Evolutionary conservation across 2,888 invertebrate genomes (phyloP).

Genomic region (Onchidella celtica): DNA sequence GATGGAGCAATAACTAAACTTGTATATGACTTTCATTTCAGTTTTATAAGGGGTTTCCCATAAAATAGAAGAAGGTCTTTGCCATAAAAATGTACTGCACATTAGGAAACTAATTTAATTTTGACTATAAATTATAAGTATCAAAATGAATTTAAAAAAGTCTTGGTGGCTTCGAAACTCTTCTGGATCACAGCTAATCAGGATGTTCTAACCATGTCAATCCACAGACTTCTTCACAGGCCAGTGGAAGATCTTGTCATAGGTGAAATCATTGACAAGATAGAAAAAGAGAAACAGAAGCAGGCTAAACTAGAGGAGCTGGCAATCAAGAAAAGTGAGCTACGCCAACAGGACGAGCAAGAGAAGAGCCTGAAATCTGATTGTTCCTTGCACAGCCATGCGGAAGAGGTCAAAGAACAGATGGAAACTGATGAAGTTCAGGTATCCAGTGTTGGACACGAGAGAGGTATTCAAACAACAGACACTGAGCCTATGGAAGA

Average conservation of each 20-base stretch:
- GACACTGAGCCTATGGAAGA: slow-evolving; percentile 22
- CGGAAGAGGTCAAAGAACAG: background rate
- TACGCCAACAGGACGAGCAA: background rate
- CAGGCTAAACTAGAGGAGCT: slow-evolving; percentile 64
- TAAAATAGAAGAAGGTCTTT: too few relatives aligned
- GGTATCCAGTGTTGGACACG: background rate
- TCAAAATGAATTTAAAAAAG: too few relatives aligned
- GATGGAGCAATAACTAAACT: too few relatives aligned
- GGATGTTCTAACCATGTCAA: too few relatives aligned
- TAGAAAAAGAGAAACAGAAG: slow-evolving; percentile 70
- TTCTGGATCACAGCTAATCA: too few relatives aligned
- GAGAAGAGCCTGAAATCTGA: slow-evolving; percentile 23
- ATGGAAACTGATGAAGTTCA: slow-evolving; percentile 16
- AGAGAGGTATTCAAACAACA: background rate
- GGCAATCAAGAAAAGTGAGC: slow-evolving; percentile 47
- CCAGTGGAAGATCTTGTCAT: slow-evolving; percentile 67
- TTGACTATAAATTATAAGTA: too few relatives aligned
- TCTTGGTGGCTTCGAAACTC: too few relatives aligned
- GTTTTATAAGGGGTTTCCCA: too few relatives aligned
- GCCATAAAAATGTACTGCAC: too few relatives aligned
- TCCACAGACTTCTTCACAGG: slow-evolving; percentile 69
- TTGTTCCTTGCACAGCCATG: slow-evolving; percentile 24
- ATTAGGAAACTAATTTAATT: too few relatives aligned
- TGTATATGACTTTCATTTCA: too few relatives aligned
- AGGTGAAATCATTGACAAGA: slow-evolving; percentile 61